phyloP scores from a whole-genome alignment of 2,888 invertebrate genomes.

The Andrena marginata region DNA sequence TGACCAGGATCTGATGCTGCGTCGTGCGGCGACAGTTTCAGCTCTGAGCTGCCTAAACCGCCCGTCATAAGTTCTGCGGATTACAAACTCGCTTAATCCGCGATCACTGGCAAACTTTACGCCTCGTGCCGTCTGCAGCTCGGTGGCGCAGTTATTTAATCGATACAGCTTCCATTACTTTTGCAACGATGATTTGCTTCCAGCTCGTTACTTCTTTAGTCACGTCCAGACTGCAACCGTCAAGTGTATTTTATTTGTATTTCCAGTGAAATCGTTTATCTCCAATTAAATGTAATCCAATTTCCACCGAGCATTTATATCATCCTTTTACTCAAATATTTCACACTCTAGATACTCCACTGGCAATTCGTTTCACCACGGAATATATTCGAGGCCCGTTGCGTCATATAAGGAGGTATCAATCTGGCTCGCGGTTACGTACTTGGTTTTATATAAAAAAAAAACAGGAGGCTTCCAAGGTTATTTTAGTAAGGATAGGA shows the following conservation, averaged over 20 bases:
- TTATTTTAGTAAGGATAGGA: conserved; percentile 21
- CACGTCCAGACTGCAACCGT: not conserved
- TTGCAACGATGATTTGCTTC: not conserved
- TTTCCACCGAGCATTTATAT: not conserved
- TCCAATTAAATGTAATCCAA: not conserved
- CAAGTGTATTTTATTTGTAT: not conserved
- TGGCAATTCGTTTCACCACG: not conserved
- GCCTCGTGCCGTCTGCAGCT: not conserved
- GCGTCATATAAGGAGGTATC: not conserved
- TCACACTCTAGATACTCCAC: not conserved
- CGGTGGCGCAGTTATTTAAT: conserved; percentile 29
- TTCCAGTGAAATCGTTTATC: not conserved
- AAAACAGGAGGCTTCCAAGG: conserved; percentile 34
- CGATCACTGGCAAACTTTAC: conserved; percentile 17
- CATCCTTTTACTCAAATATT: not conserved
- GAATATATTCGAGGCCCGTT: conserved; percentile 3
- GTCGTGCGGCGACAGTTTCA: not conserved
- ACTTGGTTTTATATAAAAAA: conserved; percentile 15
- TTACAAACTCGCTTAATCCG: conserved; percentile 43
- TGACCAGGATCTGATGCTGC: not conserved
- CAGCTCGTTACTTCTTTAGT: not conserved
- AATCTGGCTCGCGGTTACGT: conserved; percentile 32
- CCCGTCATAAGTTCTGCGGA: conserved; percentile 20
- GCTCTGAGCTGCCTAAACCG: conserved; percentile 2
- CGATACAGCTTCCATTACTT: conserved; percentile 20